Evolutionary conservation across 2,888 invertebrate species (phyloP), one percentile per base, ranked within the genome.

Genomic region (Conops quadrifasciatus): DNA sequence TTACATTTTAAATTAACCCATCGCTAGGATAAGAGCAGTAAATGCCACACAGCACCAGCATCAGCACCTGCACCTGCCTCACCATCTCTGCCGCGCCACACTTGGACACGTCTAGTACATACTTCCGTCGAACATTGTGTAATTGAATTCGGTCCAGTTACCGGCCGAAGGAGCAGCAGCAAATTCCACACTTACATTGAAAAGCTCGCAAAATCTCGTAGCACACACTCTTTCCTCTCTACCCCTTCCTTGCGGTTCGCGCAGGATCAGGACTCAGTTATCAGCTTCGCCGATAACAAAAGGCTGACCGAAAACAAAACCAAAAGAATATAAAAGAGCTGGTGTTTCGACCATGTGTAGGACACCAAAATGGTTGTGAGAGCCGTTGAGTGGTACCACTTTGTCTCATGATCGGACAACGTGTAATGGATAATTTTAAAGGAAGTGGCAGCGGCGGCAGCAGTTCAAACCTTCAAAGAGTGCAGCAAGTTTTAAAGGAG

Each of bases 1-100:
- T 68, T 68, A 51, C 68, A 68, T 68, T 60, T 36, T 47, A 60
- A 62, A 62, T 62, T 49, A 68, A 51, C 21, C 62, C 68, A 36
- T 24, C 19, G n/a, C 56, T 15, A 53, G 15, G 43, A 58, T 43
- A 16, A 26, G 24, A 36, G 19, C 26, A 26, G 2, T 26, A 51
- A 24, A n/a, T 26, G 30, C 13, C 45, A 21, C 26, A 9, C 45
- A 43, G 24, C 43, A 47, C 7, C 53, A 53, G 15, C 53, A 53
- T n/a, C 66, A 56, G 11, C 45, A 56, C 56, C 66, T 30, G 21
- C 28, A 24, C 13, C 2, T 5, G 45, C 47, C 9, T 24, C 24
- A 45, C 9, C 59, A 60, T 28, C 30, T 26, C 16, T 13, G 16
- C 36, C 13, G 49, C 51, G 24, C 43, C 67, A 58, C 26, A 58